A percentile compares a stretch with the other conserved stretches of the same genome.
Conservation (phyloP, 2,113 vertebrate genomes). For the Hyperopisus bebe region DNA sequence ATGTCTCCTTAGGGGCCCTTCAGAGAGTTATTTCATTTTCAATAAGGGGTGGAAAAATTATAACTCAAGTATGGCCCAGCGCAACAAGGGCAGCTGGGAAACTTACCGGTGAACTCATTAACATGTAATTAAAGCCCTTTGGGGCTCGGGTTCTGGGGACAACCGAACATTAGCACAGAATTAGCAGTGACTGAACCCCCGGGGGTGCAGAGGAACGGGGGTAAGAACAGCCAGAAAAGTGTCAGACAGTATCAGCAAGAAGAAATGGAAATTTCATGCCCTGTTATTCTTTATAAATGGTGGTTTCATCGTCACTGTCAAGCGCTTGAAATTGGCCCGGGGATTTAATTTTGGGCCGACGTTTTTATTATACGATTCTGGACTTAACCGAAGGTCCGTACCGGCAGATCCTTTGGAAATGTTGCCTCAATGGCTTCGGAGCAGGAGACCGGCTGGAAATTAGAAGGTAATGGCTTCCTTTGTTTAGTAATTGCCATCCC, state of each 20-base stretch:
- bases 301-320: not conserved
- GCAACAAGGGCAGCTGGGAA: not conserved
- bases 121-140: slow-evolving; percentile 6
- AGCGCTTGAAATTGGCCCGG: not conserved
- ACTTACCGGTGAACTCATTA: slow-evolving; percentile 10
- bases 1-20: not conserved
- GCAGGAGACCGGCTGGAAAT: not conserved
- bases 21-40: not conserved
- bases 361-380: not conserved
- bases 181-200: not conserved
- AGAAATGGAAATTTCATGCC: not conserved
- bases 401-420: not conserved
- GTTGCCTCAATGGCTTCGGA: not conserved
- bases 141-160: not conserved
- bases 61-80: not conserved
- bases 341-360: not conserved
- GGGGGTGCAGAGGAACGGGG: not conserved
- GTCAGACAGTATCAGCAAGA: not conserved
- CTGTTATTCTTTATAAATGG: slow-evolving; percentile 3
- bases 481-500: not conserved
- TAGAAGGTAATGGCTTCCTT: not conserved
- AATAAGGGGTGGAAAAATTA: not conserved
- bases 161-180: not conserved
- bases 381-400: not conserved
- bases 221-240: not conserved